phyloP scores from a whole-genome alignment of 2,113 vertebrate genomes.

The Orientallactaga bullata region DNA sequence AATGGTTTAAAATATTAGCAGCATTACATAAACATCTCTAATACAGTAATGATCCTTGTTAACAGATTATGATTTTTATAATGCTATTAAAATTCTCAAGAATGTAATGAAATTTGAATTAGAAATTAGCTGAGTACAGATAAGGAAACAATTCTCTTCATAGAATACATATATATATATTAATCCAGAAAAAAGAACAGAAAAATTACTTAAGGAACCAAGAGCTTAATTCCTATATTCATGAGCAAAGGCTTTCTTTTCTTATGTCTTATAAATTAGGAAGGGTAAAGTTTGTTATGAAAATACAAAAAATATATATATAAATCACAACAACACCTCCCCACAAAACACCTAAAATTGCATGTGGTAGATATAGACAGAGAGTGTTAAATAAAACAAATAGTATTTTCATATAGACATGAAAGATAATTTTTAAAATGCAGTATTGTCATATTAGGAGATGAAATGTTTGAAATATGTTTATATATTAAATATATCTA shows the following conservation, averaged over 20 bases:
- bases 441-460: neutral
- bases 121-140: neutral
- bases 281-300: neutral
- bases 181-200: neutral
- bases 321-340: neutral
- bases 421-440: neutral
- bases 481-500: neutral
- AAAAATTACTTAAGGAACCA: neutral
- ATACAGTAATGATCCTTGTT: neutral
- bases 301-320: neutral
- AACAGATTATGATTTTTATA: neutral
- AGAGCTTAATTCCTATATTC: neutral
- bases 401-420: neutral
- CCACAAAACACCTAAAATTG: neutral
- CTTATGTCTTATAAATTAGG: neutral
- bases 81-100: neutral
- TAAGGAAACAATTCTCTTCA: neutral
- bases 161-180: neutral
- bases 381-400: neutral
- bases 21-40: slow-evolving; percentile 19
- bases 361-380: neutral
- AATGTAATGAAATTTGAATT: neutral
- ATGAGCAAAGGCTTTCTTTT: neutral
- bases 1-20: slow-evolving; percentile 15
- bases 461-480: neutral